Conservation (phyloP, 2,113 vertebrate species). For the Stigmatopora argus region DNA sequence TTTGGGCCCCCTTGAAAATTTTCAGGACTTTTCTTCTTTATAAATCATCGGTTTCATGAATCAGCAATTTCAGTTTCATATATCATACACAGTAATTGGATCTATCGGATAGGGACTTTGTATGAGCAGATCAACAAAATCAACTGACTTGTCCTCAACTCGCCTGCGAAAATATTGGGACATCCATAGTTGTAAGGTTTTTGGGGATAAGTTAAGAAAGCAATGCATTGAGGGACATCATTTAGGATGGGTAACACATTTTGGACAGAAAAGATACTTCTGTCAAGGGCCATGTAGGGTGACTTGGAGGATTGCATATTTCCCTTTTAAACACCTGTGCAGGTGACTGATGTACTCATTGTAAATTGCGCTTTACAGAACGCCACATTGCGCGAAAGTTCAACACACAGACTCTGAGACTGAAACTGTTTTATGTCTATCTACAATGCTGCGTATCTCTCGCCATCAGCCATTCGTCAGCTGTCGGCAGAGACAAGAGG, state of each 20-base stretch:
- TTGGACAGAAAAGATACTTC: too few relatives aligned
- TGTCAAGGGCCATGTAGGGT: too few relatives aligned
- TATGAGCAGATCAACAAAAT: too few relatives aligned
- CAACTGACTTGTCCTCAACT: too few relatives aligned
- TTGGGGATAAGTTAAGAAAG: background rate
- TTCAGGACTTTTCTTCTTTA: too few relatives aligned
- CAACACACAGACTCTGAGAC: background rate
- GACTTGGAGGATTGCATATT: background rate
- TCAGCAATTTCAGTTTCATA: too few relatives aligned
- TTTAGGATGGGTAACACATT: background rate
- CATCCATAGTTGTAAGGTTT: too few relatives aligned
- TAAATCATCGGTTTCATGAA: too few relatives aligned
- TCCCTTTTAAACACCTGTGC: background rate
- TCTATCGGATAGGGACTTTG: too few relatives aligned
- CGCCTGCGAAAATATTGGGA: too few relatives aligned
- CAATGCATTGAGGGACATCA: background rate
- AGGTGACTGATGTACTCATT: background rate
- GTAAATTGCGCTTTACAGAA: background rate
- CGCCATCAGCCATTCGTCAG: slow-evolving; percentile 41
- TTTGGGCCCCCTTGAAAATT: too few relatives aligned
- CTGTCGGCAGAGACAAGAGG: slow-evolving; percentile 34
- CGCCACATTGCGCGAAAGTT: background rate
- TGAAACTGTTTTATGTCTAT: slow-evolving; percentile 47
- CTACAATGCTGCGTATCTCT: slow-evolving; percentile 26
- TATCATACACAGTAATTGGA: too few relatives aligned